phyloP scores from a whole-genome alignment of 2,797 vertebrate species.

The Champsocephalus esox region DNA sequence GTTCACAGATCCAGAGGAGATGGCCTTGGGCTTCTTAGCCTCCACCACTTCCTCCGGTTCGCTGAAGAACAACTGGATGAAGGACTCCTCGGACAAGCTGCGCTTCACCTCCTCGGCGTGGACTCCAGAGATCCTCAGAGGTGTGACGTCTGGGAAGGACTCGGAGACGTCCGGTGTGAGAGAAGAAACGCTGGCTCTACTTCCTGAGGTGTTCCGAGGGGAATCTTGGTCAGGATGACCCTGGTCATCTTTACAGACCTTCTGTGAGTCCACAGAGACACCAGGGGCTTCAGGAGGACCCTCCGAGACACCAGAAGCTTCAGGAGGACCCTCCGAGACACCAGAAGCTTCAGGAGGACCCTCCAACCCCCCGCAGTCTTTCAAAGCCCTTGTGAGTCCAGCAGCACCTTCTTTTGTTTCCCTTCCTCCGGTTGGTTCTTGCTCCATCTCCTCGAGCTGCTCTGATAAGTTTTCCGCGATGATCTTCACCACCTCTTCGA shows the following conservation, averaged over 20 bases:
- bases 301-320: not conserved
- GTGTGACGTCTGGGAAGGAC: constrained; percentile 13
- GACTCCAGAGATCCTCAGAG: too few relatives aligned
- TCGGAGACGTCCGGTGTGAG: not conserved
- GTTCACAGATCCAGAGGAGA: not conserved
- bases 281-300: not conserved
- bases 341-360: not conserved
- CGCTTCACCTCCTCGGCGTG: too few relatives aligned
- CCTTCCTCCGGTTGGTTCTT: not conserved
- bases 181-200: not conserved
- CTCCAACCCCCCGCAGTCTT: not conserved
- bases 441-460: not conserved
- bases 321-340: not conserved
- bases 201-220: not conserved
- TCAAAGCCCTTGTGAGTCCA: not conserved
- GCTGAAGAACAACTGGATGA: constrained; percentile 37
- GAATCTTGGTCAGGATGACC: not conserved
- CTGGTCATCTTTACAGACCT: not conserved
- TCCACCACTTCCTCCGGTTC: constrained; percentile 37
- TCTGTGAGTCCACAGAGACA: not conserved
- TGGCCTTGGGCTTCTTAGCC: not conserved
- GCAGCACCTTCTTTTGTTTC: not conserved
- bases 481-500: constrained; percentile 1
- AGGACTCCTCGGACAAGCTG: not conserved
- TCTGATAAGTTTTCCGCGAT: not conserved